Evolutionary conservation across 1,140 invertebrate genomes (phyloP).

Genomic region (Euglossa dilemma): DNA sequence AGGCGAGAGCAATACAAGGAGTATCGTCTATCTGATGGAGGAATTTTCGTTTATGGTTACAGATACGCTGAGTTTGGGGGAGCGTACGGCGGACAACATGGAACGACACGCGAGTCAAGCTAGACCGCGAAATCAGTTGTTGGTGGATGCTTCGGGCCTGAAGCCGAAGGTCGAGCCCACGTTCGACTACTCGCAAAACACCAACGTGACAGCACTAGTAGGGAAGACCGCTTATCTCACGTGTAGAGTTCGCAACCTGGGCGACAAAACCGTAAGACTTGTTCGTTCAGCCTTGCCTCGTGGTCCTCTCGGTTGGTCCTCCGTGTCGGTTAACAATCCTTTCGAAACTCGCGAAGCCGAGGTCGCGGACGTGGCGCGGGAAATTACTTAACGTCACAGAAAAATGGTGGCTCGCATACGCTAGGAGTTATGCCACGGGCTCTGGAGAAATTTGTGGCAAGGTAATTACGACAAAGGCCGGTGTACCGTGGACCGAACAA

Average conservation of each 20-base stretch:
- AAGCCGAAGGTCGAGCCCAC: conserved; percentile 85
- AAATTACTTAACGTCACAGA: conserved; percentile 19
- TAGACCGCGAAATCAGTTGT: conserved; percentile 79
- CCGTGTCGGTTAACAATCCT: too few relatives aligned
- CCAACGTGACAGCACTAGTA: conserved; percentile 90
- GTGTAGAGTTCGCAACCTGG: conserved; percentile 90
- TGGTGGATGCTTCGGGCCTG: conserved; percentile 71
- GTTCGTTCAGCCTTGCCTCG: too few relatives aligned
- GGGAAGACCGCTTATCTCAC: conserved; percentile 91
- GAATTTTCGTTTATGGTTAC: conserved; percentile 60
- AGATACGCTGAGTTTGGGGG: conserved; percentile 81
- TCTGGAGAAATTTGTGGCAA: conserved; percentile 34
- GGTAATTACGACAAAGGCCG: conserved; percentile 24
- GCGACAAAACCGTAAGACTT: conserved; percentile 89
- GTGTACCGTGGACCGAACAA: not conserved
- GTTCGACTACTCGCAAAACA: conserved; percentile 88
- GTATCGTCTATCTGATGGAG: not conserved
- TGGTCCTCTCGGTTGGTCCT: too few relatives aligned
- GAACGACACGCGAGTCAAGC: conserved; percentile 75
- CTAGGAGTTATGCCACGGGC: not conserved
- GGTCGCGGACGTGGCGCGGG: not conserved
- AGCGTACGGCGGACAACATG: conserved; percentile 76
- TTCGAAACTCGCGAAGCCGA: not conserved
- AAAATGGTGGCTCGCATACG: conserved; percentile 3
- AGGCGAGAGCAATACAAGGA: too few relatives aligned